phyloP scores from a whole-genome alignment of 2,888 invertebrate species.

The Willowsia nigromaculata region DNA sequence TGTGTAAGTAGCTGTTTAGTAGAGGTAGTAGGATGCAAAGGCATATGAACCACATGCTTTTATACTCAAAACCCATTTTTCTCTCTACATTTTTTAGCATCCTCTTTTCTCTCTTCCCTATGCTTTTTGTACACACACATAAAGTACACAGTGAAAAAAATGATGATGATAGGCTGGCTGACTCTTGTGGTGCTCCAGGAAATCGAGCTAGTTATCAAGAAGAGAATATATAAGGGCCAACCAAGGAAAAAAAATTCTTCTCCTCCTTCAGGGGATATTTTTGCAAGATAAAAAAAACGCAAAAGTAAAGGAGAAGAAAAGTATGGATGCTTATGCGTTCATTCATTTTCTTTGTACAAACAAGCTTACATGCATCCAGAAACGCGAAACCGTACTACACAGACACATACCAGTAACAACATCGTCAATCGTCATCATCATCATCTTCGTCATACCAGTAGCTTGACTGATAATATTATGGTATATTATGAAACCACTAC shows the following conservation, averaged over 20 bases:
- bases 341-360: constrained; percentile 28
- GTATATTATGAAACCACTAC: neutral
- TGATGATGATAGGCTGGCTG: neutral
- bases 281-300: constrained; percentile 25
- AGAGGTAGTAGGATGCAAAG: neutral
- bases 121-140: neutral
- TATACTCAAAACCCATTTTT: neutral
- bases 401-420: neutral
- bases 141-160: neutral
- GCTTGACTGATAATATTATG: neutral
- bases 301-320: neutral
- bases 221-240: neutral
- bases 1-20: too few relatives aligned
- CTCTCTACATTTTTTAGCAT: neutral
- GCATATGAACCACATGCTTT: neutral
- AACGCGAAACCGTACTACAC: neutral
- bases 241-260: neutral
- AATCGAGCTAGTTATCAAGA: constrained; percentile 44
- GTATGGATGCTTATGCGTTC: neutral
- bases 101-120: neutral
- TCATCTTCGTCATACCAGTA: neutral
- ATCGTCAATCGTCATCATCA: constrained; percentile 12
- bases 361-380: neutral
- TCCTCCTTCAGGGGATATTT: constrained; percentile 30
- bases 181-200: constrained; percentile 39